Evolutionary conservation across 2,888 invertebrate genomes (phyloP).

Genomic region (Troilus luridus): DNA sequence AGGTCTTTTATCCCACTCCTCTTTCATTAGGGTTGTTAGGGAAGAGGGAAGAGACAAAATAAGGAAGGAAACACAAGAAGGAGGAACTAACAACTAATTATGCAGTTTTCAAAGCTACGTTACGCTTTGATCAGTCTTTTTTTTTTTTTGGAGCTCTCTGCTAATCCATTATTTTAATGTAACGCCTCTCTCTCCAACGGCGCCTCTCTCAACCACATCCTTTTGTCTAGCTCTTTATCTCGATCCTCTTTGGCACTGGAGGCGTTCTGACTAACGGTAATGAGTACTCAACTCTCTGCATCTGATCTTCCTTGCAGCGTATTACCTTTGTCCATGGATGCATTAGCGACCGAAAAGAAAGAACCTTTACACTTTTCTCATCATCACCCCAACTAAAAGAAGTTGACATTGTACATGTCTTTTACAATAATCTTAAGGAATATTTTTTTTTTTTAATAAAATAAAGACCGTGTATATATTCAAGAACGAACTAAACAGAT

Average conservation of each 20-base stretch:
- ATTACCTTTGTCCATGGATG: neutral
- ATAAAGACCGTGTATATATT: too few species aligned
- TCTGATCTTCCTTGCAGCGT: constrained; percentile 24
- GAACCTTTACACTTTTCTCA: constrained; percentile 4
- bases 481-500: too few species aligned
- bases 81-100: constrained; percentile 49
- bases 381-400: neutral
- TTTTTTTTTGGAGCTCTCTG: constrained; percentile 7
- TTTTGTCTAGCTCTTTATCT: constrained; percentile 34
- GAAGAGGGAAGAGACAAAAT: neutral
- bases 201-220: constrained; percentile 35
- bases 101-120: constrained; percentile 39
- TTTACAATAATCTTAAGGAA: neutral
- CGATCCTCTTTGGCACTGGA: neutral
- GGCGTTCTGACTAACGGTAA: constrained; percentile 21
- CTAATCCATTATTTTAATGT: constrained; percentile 46
- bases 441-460: neutral
- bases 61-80: constrained; percentile 42
- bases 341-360: constrained; percentile 7
- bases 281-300: constrained; percentile 5
- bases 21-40: constrained; percentile 46
- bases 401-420: neutral
- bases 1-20: constrained; percentile 17
- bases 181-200: constrained; percentile 3
- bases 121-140: constrained; percentile 8